Evolutionary conservation across 2,888 invertebrate species (phyloP).

Genomic region (Chrysolina americana): DNA sequence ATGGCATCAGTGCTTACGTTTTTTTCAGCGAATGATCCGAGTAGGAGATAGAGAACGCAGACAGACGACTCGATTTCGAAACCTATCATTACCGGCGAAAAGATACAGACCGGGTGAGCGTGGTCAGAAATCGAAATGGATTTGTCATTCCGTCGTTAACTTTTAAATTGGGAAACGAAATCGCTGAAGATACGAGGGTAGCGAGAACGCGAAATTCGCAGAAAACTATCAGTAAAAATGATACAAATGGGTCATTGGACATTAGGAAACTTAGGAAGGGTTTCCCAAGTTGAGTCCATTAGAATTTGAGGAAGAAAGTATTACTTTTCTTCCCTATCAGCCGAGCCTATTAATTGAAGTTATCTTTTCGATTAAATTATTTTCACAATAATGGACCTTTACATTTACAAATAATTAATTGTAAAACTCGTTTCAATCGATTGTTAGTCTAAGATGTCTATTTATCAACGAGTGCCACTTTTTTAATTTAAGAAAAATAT

Average conservation of each 20-base stretch:
- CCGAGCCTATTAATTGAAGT: too few relatives aligned
- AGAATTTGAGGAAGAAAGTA: too few relatives aligned
- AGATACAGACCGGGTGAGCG: constrained; percentile 60
- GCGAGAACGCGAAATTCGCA: neutral
- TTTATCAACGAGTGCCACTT: too few relatives aligned
- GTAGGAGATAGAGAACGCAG: constrained; percentile 48
- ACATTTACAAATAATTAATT: too few relatives aligned
- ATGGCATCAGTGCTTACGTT: constrained; percentile 54
- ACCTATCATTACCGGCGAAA: constrained; percentile 63
- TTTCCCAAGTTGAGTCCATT: too few relatives aligned
- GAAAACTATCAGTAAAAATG: neutral
- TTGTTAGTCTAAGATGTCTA: too few relatives aligned
- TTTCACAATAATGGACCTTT: too few relatives aligned
- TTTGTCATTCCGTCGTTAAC: constrained; percentile 58
- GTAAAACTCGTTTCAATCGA: too few relatives aligned
- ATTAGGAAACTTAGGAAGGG: neutral
- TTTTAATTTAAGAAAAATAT: too few relatives aligned
- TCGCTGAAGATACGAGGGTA: neutral
- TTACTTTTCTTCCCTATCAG: too few relatives aligned
- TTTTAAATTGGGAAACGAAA: constrained; percentile 49
- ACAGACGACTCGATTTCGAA: constrained; percentile 54
- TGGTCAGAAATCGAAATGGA: constrained; percentile 60
- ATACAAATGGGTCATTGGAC: neutral
- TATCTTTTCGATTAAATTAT: too few relatives aligned
- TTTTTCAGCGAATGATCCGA: constrained; percentile 60